phyloP scores from a whole-genome alignment of 2,888 invertebrate genomes.

The Teleiodes luculella region DNA sequence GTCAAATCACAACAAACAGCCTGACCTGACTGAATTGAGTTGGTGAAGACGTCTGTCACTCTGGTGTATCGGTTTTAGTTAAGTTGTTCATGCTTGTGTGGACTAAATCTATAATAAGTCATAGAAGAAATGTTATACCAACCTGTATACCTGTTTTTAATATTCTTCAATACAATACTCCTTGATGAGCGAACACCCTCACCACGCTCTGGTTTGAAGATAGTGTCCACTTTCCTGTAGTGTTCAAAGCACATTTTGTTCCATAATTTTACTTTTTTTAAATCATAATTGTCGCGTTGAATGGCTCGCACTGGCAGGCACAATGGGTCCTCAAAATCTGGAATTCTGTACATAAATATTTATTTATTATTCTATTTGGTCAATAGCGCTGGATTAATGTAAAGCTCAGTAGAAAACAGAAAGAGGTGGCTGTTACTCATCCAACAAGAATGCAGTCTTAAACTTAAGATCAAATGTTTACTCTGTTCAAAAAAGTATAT shows the following conservation, averaged over 20 bases:
- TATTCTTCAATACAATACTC: slow-evolving; percentile 52
- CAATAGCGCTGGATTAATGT: too few relatives aligned
- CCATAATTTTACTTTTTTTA: slow-evolving; percentile 52
- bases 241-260: slow-evolving; percentile 62
- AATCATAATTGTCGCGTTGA: slow-evolving; percentile 37
- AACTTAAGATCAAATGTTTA: too few relatives aligned
- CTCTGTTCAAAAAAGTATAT: too few relatives aligned
- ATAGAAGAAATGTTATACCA: slow-evolving; percentile 10
- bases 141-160: slow-evolving; percentile 52
- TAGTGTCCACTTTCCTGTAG: slow-evolving; percentile 44
- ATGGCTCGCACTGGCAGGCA: slow-evolving; percentile 61
- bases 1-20: too few relatives aligned
- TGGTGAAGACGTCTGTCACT: too few relatives aligned
- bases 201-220: slow-evolving; percentile 45
- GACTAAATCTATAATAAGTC: too few relatives aligned
- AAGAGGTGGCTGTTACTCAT: too few relatives aligned
- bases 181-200: slow-evolving; percentile 45
- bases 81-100: too few relatives aligned
- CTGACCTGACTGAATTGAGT: too few relatives aligned
- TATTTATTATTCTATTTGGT: slow-evolving; percentile 19
- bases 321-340: slow-evolving; percentile 64
- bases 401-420: too few relatives aligned
- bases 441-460: too few relatives aligned
- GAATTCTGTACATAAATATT: slow-evolving; percentile 34
- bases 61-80: too few relatives aligned